phyloP scores from a whole-genome alignment of 1,140 invertebrate genomes.

The Mercenaria mercenaria region DNA sequence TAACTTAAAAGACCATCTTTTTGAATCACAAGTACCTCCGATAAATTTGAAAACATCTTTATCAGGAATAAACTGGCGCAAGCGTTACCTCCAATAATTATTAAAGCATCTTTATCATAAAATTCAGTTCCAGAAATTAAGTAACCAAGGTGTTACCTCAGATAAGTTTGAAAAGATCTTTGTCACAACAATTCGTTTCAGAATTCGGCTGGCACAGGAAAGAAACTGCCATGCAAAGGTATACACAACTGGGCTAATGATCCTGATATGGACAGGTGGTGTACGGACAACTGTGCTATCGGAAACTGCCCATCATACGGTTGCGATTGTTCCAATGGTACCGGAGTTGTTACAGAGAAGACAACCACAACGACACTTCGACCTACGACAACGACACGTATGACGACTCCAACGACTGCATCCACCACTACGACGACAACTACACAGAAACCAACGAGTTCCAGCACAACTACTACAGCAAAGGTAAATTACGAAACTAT shows the following conservation, averaged over 20 bases:
- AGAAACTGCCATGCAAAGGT: background rate
- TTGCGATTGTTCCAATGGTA: constrained; percentile 21
- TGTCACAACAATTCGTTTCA: no score
- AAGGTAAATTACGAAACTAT: background rate
- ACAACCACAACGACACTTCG: constrained; percentile 2
- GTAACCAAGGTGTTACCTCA: no score
- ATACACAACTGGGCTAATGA: constrained; percentile 44
- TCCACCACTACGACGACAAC: constrained; percentile 10
- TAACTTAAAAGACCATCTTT: no score
- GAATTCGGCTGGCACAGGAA: no score
- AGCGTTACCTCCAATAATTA: no score
- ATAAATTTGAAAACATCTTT: no score
- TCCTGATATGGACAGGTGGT: constrained; percentile 39
- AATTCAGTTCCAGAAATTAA: no score
- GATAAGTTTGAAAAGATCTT: no score
- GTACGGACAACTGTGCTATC: constrained; percentile 32
- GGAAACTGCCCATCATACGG: constrained; percentile 36
- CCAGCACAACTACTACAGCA: constrained; percentile 5
- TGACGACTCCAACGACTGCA: background rate
- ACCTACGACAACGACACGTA: constrained; percentile 6
- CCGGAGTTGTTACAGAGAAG: background rate
- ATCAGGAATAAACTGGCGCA: no score
- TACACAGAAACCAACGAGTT: constrained; percentile 15
- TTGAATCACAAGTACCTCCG: no score
- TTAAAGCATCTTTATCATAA: no score